Conservation (phyloP, 2,113 vertebrate genomes). For the Sarotherodon lohbergeri region DNA sequence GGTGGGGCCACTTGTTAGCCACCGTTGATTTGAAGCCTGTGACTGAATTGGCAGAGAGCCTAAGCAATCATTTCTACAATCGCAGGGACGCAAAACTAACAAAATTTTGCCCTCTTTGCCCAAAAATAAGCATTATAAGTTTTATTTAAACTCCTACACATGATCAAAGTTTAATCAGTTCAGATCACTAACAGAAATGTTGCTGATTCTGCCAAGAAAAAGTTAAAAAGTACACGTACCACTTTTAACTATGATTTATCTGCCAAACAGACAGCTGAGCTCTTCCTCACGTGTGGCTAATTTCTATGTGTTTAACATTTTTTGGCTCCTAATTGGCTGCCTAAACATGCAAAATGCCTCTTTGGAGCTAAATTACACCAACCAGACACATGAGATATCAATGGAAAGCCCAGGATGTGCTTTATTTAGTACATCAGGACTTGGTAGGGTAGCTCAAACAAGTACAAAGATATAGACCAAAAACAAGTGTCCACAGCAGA, state of each 20-base stretch:
- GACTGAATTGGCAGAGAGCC: background rate
- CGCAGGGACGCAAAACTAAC: background rate
- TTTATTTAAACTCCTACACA: background rate
- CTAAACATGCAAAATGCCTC: background rate
- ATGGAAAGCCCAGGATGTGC: background rate
- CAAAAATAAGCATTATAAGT: background rate
- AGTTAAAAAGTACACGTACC: background rate
- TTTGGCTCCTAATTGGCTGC: background rate
- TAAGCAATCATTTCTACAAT: background rate
- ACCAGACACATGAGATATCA: background rate
- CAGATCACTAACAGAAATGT: background rate
- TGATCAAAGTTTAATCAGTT: background rate
- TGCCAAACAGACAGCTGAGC: background rate
- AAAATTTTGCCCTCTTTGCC: background rate
- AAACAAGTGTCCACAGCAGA: background rate
- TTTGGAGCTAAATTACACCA: background rate
- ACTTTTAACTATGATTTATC: background rate
- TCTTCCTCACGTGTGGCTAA: rapidly evolving
- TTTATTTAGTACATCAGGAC: background rate
- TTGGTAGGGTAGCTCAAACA: rapidly evolving
- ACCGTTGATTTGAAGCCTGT: background rate
- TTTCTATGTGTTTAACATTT: background rate
- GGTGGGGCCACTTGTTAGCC: background rate
- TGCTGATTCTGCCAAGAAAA: background rate
- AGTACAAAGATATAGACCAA: too few relatives aligned